A percentile compares a stretch with the other conserved stretches of the same genome.
Evolutionary conservation across 2,797 vertebrate genomes (phyloP).

Genomic region (Sebastes reedi): DNA sequence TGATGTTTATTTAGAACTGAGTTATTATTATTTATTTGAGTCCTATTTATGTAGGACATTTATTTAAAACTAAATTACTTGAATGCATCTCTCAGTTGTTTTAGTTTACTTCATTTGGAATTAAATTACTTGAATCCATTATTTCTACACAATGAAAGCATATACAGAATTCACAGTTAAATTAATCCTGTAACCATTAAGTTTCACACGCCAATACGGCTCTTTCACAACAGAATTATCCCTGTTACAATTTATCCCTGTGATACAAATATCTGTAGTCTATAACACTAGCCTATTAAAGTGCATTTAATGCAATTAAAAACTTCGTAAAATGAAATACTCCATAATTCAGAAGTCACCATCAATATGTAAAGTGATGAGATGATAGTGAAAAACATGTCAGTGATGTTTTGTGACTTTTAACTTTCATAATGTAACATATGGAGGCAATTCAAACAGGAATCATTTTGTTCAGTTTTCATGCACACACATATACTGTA

Average conservation of each 20-base stretch:
- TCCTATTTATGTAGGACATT: too few relatives aligned
- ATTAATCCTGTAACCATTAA: background rate
- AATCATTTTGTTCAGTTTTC: accelerated
- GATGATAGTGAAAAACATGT: background rate
- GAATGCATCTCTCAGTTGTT: too few relatives aligned
- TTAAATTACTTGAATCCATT: too few relatives aligned
- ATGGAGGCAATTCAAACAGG: background rate
- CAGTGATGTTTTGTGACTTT: background rate
- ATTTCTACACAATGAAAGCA: too few relatives aligned
- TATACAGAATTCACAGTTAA: accelerated
- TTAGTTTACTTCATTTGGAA: too few relatives aligned
- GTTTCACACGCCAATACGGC: background rate
- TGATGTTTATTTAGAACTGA: too few relatives aligned
- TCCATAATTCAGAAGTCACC: background rate
- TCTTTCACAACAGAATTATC: background rate
- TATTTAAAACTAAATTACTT: too few relatives aligned
- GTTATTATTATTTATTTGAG: too few relatives aligned
- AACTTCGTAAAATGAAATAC: background rate
- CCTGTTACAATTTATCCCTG: background rate
- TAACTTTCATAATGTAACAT: background rate
- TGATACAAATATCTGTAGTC: background rate
- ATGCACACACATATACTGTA: conserved; percentile 2
- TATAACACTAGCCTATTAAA: background rate
- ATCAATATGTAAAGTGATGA: background rate
- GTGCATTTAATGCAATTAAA: background rate